Conservation (phyloP, 1,140 invertebrate genomes). For the Holcopasites calliopsidis region DNA sequence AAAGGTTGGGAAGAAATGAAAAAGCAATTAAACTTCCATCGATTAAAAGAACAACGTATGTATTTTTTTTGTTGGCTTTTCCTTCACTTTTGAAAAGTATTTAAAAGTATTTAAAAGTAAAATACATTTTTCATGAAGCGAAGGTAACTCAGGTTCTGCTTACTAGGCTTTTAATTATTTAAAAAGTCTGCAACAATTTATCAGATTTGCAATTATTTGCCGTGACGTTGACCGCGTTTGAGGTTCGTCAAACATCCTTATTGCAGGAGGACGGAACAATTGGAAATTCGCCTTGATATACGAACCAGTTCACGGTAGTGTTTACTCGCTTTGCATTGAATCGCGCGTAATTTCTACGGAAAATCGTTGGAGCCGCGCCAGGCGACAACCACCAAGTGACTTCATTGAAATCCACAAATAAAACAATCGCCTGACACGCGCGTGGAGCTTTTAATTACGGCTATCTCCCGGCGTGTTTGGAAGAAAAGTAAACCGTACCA, state of each 20-base stretch:
- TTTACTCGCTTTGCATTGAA: conserved; percentile 23
- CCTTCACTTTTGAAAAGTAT: no score
- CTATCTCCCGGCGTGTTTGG: not conserved
- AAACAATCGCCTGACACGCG: conserved; percentile 4
- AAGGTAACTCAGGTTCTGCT: no score
- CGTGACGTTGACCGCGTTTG: conserved; percentile 19
- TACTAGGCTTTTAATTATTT: no score
- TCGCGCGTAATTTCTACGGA: conserved; percentile 3
- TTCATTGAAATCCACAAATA: conserved; percentile 8
- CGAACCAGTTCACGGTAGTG: conserved; percentile 19
- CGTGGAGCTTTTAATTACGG: conserved; percentile 11
- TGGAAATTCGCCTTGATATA: conserved; percentile 44
- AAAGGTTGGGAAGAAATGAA: no score
- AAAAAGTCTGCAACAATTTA: no score
- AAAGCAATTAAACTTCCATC: no score
- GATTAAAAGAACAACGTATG: no score
- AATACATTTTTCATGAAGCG: no score
- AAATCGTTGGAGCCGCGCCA: not conserved
- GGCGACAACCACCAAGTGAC: no score
- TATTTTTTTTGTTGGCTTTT: no score
- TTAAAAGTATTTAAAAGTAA: no score
- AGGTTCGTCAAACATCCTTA: not conserved
- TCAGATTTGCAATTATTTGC: no score
- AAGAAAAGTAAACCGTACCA: conserved; percentile 9
- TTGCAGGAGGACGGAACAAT: not conserved